Base-by-base conservation (phyloP, 2,888 invertebrate species). In the Drosophila acutilabella region DNA sequence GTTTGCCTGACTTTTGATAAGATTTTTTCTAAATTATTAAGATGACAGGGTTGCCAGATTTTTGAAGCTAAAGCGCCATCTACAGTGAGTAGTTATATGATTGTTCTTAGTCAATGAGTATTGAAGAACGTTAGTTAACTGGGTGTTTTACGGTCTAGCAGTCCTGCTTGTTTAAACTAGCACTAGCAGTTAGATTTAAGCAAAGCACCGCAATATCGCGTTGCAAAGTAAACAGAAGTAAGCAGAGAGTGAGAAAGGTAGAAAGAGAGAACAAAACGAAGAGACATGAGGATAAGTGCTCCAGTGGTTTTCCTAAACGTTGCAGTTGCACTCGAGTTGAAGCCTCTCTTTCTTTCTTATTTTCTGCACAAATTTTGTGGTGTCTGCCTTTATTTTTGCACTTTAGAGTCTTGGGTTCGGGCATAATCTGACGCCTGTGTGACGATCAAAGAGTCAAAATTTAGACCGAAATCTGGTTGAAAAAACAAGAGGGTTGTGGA, bases 371-470 rank as follows among this genome's bases (percentile, higher is more conserved):
- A 58, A 41, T 57, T 45, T 57, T 42, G 36, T 41, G 42, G 11
- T 64, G 48, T 68, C 59, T 74, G 44, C 50, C 30, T 56, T 57
- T 48, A 42, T 42, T 51, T 50, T 45, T 47, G 7, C 58, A 59
- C 44, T 58, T 58, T 23, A 8, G 52, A 20, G 23, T 13, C 38
- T 65, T 64, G 47, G 65, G 14, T 64, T 8, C 30, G 30, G 65
- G 56, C 68, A 71, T 83, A 88, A 82, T 82, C 83, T 71, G 77
- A 76, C 61, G 83, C 48, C 52, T 56, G 66, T 64, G 54, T 64
- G 68, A 66, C 70, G 70, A 74, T 81, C 66, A 74, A 80, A 71
- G 71, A 71, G 66, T 71, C 79, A 69, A 84, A 88, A 89, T 72
- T 86, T 77, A 68, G 66, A 64, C 53, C 74, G 47, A 48, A 68